Base-by-base conservation (phyloP, 2,113 vertebrate species). In the Arenaria interpres region DNA sequence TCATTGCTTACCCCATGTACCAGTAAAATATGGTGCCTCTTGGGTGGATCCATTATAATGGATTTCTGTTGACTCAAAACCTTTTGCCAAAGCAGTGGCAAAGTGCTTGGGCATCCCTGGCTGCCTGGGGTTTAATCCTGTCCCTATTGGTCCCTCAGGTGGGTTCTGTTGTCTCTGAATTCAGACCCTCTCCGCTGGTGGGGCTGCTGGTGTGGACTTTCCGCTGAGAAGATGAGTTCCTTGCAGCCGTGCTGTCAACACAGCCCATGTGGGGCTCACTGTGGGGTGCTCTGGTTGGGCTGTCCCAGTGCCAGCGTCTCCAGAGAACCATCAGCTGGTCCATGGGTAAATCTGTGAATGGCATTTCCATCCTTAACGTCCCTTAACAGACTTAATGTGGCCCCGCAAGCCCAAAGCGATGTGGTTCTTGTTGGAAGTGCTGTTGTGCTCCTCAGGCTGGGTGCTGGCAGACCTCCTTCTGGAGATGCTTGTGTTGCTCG, bases 351-450 rank as follows among this genome's bases (percentile, higher is more conserved):
- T 18, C 32, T 13, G 21, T 3, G 10, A 25, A 16, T 1, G 30
- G 28, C 28, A 2, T 25, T 71, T 67, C 33, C 28, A 8, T 19
- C 51, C 27, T 83, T 48, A 16, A 6, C 2, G 21, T 87, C 21
- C 2, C 37, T 45, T 6, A 0, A 13, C 1, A 22, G 64, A 10
- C 43, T 22, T 33, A 7, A 46, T 1, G 0, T 20, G 59, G 37
- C 59, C 6, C 14, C 3, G 73, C 20, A 1, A 25, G 67, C 3
- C 35, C 21, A 13, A 10, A 68, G 18, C 0, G 3, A 23, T 6
- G 46, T 4, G 6, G 21, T 33, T 59, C 22, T 1, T 1, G 25
- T 28, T 17, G 54, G 63, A 12, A 14, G 20, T 33, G 39, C 16
- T 10, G 4, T 25, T 2, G 3, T 6, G 0, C 3, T 59, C 33